A percentile compares a stretch with the other conserved stretches of the same genome.
Evolutionary conservation across 2,113 vertebrate genomes (phyloP).

Genomic region (Bos indicus): DNA sequence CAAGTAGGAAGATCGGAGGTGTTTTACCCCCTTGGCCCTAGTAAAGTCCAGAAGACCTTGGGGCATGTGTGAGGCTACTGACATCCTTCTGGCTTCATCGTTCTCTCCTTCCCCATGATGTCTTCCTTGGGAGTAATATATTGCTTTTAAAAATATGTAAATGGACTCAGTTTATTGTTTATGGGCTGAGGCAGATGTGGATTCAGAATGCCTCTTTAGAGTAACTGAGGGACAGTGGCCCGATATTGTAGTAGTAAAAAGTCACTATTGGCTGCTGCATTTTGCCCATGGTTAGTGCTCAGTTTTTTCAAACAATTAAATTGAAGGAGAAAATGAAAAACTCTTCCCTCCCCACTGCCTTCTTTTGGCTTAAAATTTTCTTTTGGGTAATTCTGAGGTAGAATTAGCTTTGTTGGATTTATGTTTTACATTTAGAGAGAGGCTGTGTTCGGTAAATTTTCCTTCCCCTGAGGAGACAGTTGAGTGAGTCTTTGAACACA

Average conservation of each 20-base stretch:
- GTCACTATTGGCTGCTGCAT: neutral
- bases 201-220: neutral
- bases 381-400: neutral
- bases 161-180: neutral
- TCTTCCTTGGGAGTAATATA: neutral
- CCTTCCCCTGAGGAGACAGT: conserved; percentile 61
- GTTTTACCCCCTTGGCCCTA: neutral
- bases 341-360: fast-evolving
- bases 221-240: neutral
- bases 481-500: conserved; percentile 74
- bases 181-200: neutral
- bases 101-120: neutral
- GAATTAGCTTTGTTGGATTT: neutral
- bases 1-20: neutral
- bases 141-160: neutral
- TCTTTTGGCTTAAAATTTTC: neutral
- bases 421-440: neutral
- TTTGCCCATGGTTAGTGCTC: neutral
- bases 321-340: neutral
- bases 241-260: neutral
- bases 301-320: neutral
- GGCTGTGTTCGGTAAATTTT: neutral
- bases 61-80: neutral
- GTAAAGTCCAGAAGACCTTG: neutral
- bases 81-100: neutral